phyloP scores from a whole-genome alignment of 1,140 invertebrate genomes.

The Sinonovacula constricta region DNA sequence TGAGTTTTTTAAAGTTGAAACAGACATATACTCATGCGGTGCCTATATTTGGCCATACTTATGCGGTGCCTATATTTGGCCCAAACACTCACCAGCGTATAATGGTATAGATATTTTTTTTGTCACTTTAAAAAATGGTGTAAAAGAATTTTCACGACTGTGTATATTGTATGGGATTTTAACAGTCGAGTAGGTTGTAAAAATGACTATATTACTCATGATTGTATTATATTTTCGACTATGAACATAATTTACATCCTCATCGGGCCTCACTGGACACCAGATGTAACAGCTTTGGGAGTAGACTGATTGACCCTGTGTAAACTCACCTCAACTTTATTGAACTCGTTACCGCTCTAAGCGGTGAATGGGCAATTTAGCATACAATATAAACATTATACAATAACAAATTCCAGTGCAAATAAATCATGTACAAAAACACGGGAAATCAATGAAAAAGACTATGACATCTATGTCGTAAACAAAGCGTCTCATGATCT shows the following conservation, averaged over 20 bases:
- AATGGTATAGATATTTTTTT: neutral
- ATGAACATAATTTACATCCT: neutral
- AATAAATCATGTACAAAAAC: no score
- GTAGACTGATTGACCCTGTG: neutral
- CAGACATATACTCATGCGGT: neutral
- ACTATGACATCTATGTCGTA: no score
- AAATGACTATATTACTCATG: slow-evolving; percentile 1
- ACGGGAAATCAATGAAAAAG: no score
- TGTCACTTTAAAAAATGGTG: slow-evolving; percentile 8
- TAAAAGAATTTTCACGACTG: neutral
- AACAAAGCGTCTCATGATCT: no score
- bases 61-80: slow-evolving; percentile 3
- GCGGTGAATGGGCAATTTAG: no score
- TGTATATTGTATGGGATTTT: slow-evolving; percentile 9
- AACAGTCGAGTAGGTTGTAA: slow-evolving; percentile 8
- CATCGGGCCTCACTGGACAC: neutral
- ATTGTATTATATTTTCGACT: slow-evolving; percentile 1
- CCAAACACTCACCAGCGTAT: no score
- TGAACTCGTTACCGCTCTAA: no score
- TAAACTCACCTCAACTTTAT: no score
- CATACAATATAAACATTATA: no score
- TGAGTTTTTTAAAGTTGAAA: no score
- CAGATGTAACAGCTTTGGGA: slow-evolving; percentile 9
- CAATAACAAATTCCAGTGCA: no score
- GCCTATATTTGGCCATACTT: neutral